Evolutionary conservation across 1,140 invertebrate genomes (phyloP).

Genomic region (Caligus rogercresseyi): DNA sequence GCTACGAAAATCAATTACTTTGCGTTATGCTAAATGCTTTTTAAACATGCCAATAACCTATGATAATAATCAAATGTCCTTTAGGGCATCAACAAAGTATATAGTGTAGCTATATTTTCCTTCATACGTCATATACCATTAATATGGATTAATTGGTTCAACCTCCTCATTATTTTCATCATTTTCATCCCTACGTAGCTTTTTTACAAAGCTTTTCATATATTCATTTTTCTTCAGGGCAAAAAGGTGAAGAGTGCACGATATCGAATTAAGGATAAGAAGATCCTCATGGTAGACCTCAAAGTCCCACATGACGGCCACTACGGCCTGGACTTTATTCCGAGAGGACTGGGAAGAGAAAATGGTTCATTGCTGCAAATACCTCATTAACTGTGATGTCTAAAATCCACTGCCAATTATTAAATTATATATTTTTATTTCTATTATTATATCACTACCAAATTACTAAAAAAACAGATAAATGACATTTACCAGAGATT

Average conservation of each 20-base stretch:
- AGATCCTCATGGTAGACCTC: constrained; percentile 9
- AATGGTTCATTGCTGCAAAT: constrained; percentile 21
- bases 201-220: not conserved
- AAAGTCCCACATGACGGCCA: constrained; percentile 18
- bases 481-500: not conserved
- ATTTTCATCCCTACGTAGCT: too few species aligned
- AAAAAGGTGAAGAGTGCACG: not conserved
- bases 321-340: constrained; percentile 16
- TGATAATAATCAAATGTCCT: too few species aligned
- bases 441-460: too few species aligned
- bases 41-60: too few species aligned
- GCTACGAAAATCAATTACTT: too few species aligned
- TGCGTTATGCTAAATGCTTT: too few species aligned
- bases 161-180: too few species aligned
- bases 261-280: constrained; percentile 12
- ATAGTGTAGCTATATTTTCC: too few species aligned
- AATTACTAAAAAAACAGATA: not conserved
- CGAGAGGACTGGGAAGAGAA: constrained; percentile 19
- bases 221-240: not conserved
- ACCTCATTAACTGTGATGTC: constrained; percentile 20
- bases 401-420: constrained; percentile 5
- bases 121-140: too few species aligned
- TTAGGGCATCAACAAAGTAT: too few species aligned
- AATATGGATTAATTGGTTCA: too few species aligned
- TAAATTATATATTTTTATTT: not conserved